Percentiles rank a stretch among this genome's conserved stretches.
Conservation (phyloP, 2,797 vertebrate genomes). For the Argya squamiceps region DNA sequence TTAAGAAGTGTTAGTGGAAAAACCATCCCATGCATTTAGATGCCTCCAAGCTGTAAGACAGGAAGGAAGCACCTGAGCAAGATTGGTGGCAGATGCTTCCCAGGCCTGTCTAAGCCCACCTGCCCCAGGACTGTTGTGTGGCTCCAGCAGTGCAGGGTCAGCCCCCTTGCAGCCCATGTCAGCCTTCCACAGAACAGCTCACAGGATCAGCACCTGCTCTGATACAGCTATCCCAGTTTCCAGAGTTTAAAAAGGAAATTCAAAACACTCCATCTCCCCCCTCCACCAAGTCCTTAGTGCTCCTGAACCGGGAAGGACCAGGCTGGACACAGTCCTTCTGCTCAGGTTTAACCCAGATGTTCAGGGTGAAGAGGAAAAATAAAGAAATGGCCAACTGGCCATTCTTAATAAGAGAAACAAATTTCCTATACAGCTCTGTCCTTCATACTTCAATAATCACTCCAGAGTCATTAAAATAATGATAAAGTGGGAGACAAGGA, state of each 20-base stretch:
- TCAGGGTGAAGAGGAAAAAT: background rate
- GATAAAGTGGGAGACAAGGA: background rate
- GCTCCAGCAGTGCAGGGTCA: background rate
- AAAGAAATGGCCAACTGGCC: fast-evolving
- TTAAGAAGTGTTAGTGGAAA: background rate
- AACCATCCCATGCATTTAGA: background rate
- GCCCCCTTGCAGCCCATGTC: fast-evolving
- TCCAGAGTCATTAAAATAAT: background rate
- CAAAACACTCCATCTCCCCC: background rate
- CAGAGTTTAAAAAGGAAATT: background rate
- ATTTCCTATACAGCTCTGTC: background rate
- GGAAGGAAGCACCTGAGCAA: background rate
- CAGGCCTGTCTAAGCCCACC: fast-evolving
- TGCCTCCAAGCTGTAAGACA: background rate
- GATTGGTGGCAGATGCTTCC: background rate
- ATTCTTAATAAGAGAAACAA: background rate
- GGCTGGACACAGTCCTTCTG: background rate
- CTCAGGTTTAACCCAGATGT: background rate
- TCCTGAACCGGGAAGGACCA: fast-evolving
- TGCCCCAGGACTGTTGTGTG: background rate
- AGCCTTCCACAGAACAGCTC: background rate
- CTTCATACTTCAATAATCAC: background rate
- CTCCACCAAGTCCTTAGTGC: background rate
- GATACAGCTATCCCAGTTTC: background rate
- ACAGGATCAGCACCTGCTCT: background rate